A percentile compares a stretch with the other conserved stretches of the same genome.
Evolutionary conservation across 2,888 invertebrate species (phyloP).

Genomic region (Pelosia muscerda): DNA sequence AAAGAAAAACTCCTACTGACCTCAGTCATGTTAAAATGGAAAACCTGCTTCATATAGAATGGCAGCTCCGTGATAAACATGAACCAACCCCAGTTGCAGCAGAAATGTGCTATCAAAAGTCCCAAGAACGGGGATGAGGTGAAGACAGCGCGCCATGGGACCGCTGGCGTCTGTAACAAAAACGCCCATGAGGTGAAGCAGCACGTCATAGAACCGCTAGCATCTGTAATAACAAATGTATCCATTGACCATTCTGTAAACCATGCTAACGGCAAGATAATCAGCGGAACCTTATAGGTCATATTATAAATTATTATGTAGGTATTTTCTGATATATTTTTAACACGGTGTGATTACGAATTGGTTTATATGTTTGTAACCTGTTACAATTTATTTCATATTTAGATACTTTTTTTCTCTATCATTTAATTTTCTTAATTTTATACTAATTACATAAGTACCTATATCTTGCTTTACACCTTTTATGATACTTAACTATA

Average conservation of each 20-base stretch:
- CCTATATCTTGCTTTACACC: too few species aligned
- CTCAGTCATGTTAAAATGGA: constrained; percentile 91
- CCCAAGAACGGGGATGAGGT: constrained; percentile 90
- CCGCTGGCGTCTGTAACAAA: constrained; percentile 79
- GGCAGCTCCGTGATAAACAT: constrained; percentile 22
- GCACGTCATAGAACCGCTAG: constrained; percentile 90
- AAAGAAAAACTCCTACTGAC: constrained; percentile 73
- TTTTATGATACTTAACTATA: too few species aligned
- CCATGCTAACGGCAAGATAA: too few species aligned
- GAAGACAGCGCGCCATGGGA: constrained; percentile 91
- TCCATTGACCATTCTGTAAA: too few species aligned
- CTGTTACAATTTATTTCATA: too few species aligned
- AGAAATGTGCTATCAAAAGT: constrained; percentile 91
- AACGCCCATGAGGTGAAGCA: constrained; percentile 83
- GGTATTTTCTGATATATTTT: too few species aligned
- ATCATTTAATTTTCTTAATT: too few species aligned
- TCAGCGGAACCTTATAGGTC: background rate
- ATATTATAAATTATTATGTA: too few species aligned
- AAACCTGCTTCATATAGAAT: constrained; percentile 92
- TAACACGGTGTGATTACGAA: too few species aligned
- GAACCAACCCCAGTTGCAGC: constrained; percentile 58
- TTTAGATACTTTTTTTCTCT: too few species aligned
- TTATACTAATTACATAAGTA: too few species aligned
- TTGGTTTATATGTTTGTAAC: too few species aligned
- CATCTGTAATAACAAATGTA: constrained; percentile 67